Base-by-base conservation (phyloP, 2,113 vertebrate species). In the Atlantisia rogersi region DNA sequence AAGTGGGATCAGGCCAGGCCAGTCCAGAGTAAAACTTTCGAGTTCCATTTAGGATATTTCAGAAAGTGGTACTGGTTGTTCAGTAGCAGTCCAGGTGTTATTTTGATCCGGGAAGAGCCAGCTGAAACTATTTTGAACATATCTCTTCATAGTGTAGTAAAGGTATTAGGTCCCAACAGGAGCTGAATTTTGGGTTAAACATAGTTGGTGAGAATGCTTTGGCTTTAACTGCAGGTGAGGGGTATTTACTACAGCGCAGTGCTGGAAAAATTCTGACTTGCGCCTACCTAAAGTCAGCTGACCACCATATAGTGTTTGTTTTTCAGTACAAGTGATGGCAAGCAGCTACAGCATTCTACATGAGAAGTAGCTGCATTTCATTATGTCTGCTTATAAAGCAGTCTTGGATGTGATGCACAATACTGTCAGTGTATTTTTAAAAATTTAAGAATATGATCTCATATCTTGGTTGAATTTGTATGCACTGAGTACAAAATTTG, bases 291-390 rank as follows among this genome's bases (percentile, higher is more conserved):
- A 69, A 68, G 19, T 26, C 59, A 90, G 58, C 24, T 0, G 7
- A 21, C 40, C 0, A 0, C 52, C 20, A 7, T 2, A 28, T 2
- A 29, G 6, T 39, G 22, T 53, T 90, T 70, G 40, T 10, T 70
- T 63, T 71, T 56, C 44, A 35, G 14, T 69, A 32, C 12, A 22
- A 28, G 19, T 71, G 46, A 6, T 37, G 12, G 50, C 25, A 68
- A 64, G 39, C 22, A 70, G 35, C 21, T 52, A 0, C 14, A 24
- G 15, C 18, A 6, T 86, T 56, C n/a, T 68, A 18, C 2, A 1
- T 3, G 1, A 52, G 22, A 42, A 82, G 15, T 37, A 68, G 46
- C 10, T 71, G 70, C 26, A 37, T 87, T 63, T 79, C 28, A 37
- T 59, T n/a, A 10, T 59, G 16, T 39, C 15, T 74, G n/a, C 31